Base-by-base conservation (phyloP, 2,888 invertebrate genomes). In the Smittia aterrima region DNA sequence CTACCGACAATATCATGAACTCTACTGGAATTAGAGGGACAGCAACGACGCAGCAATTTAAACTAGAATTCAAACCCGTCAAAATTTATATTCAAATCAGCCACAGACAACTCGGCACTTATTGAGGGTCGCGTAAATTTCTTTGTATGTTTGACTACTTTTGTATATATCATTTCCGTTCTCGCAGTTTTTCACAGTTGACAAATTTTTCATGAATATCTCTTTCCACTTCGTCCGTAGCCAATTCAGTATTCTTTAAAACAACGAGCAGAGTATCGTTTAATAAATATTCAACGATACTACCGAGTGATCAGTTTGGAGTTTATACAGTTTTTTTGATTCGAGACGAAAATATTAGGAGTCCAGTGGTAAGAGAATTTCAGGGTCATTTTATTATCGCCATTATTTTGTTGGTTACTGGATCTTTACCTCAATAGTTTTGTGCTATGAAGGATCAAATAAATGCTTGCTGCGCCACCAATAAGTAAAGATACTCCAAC, bases 341-440 rank as follows among this genome's bases (percentile, higher is more conserved):
- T n/a, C n/a, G n/a, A n/a, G n/a, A n/a, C n/a, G n/a, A n/a, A n/a
- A n/a, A n/a, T n/a, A n/a, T n/a, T n/a, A n/a, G n/a, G n/a, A n/a
- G n/a, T n/a, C n/a, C n/a, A n/a, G n/a, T n/a, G n/a, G n/a, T n/a
- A n/a, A n/a, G n/a, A n/a, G n/a, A n/a, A n/a, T n/a, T n/a, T n/a
- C n/a, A n/a, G n/a, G n/a, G n/a, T n/a, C n/a, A n/a, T n/a, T n/a
- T n/a, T n/a, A n/a, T n/a, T n/a, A n/a, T n/a, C n/a, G n/a, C n/a
- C n/a, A n/a, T n/a, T n/a, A n/a, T n/a, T n/a, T n/a, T n/a, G n/a
- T n/a, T n/a, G n/a, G n/a, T n/a, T n/a, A n/a, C n/a, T n/a, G n/a
- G n/a, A n/a, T 58, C 22, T 58, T 66, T 66, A 66, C 66, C 66
- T 66, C 11, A 66, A 66, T 13, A 66, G 13, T 25, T 66, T 66